Conservation (phyloP, 2,797 vertebrate genomes). For the Pelodytes ibericus region DNA sequence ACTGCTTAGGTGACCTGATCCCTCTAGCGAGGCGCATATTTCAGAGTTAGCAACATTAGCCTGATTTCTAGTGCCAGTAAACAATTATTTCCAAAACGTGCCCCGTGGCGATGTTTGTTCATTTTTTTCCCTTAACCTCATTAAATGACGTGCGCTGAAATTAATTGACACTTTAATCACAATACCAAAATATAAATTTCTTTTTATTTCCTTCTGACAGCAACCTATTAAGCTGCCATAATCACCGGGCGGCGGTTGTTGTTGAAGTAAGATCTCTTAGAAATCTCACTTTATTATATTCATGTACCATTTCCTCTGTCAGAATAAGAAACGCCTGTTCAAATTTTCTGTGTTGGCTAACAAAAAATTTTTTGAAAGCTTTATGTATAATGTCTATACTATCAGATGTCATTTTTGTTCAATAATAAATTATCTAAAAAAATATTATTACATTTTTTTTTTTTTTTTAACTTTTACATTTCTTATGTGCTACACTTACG, state of each 20-base stretch:
- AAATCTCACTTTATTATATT: conserved; percentile 27
- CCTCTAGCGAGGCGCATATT: too few relatives aligned
- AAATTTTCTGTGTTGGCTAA: too few relatives aligned
- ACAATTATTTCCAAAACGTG: not conserved
- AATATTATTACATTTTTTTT: too few relatives aligned
- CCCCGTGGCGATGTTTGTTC: not conserved
- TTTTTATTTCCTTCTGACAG: not conserved
- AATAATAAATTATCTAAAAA: too few relatives aligned
- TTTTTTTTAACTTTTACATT: too few relatives aligned
- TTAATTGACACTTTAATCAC: conserved; percentile 8
- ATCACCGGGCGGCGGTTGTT: not conserved
- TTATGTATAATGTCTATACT: too few relatives aligned
- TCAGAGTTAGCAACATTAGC: too few relatives aligned
- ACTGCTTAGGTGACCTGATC: too few relatives aligned
- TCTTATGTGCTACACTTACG: too few relatives aligned
- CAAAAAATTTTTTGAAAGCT: too few relatives aligned
- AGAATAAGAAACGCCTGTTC: conserved; percentile 11
- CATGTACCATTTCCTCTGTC: conserved; percentile 9
- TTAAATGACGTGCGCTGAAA: not conserved
- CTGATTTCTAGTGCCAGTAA: not conserved
- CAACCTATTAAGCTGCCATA: not conserved
- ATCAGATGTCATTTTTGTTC: too few relatives aligned
- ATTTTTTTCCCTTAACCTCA: conserved; percentile 6
- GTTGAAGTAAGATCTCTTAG: not conserved
- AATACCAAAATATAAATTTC: not conserved